Base-by-base conservation (phyloP, 2,113 vertebrate species). In the Diadophis punctatus region DNA sequence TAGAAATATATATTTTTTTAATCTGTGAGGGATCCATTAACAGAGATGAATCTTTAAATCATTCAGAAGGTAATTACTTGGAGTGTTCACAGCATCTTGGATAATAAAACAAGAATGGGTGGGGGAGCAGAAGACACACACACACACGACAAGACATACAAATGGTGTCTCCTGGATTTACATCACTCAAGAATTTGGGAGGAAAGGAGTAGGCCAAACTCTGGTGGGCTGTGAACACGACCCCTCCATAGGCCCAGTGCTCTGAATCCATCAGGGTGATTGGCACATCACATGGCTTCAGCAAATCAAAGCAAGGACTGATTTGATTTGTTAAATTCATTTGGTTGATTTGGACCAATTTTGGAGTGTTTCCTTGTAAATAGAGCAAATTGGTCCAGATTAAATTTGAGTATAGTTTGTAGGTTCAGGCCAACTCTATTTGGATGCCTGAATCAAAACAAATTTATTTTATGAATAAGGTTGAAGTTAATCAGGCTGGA, bases 11-110 rank as follows among this genome's bases (percentile, higher is more conserved):
- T 63, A 30, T 60, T 3, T 30, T 30, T 23, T 74, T 46, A 39
- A 48, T 48, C 34, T 23, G 91, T n/a, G 39, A 92, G 51, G 18
- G 63, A 92, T 92, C 51, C 91, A 92, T 92, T 92, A 89, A 52
- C 80, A 87, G 87, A 80, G 87, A 92, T 16, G 60, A 55, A 43
- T 25, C 51, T 39, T 92, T 92, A 55, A 89, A 89, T 92, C 51
- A 88, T 88, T 92, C 58, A 74, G 58, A 74, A 74, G 91, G 52
- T 58, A 87, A 87, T 91, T 87, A 88, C n/a, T n/a, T 53, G 39
- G 53, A 55, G 25, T 52, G 27, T 87, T 80, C 39, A 88, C 48
- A 46, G 86, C 49, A 92, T 74, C 56, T 88, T 68, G 30, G 91
- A 88, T 74, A 92, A 92, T 74, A 88, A 53, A 74, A 34, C 25